phyloP scores from a whole-genome alignment of 2,888 invertebrate species.

The Latheticus oryzae region DNA sequence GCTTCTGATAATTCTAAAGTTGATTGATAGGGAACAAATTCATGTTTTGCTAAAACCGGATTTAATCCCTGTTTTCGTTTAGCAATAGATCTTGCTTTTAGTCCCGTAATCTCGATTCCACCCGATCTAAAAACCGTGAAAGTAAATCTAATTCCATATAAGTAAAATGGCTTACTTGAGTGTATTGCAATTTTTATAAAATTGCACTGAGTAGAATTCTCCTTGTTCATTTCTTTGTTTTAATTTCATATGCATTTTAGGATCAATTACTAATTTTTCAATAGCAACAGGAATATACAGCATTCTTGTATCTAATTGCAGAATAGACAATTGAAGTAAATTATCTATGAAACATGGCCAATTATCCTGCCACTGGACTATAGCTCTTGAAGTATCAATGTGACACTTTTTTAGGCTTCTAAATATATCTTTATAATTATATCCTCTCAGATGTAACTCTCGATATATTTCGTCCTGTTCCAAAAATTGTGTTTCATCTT shows the following conservation, averaged over 20 bases:
- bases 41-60: slow-evolving; percentile 82
- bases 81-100: slow-evolving; percentile 81
- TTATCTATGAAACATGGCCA: slow-evolving; percentile 92
- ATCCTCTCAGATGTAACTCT: slow-evolving; percentile 16
- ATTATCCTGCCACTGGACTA: slow-evolving; percentile 66
- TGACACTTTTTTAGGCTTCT: slow-evolving; percentile 49
- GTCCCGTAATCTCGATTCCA: slow-evolving; percentile 81
- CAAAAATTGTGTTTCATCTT: slow-evolving; percentile 5
- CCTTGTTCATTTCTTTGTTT: no score
- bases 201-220: no score
- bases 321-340: slow-evolving; percentile 81
- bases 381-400: slow-evolving; percentile 42
- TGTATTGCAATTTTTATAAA: slow-evolving; percentile 1
- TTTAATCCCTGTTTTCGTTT: slow-evolving; percentile 75
- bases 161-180: slow-evolving; percentile 14
- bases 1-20: slow-evolving; percentile 57
- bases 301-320: slow-evolving; percentile 68
- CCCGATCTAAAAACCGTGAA: slow-evolving; percentile 69
- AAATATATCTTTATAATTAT: slow-evolving; percentile 51
- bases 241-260: slow-evolving; percentile 61
- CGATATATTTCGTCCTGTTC: slow-evolving; percentile 6
- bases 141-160: not conserved
- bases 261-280: slow-evolving; percentile 66
- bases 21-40: slow-evolving; percentile 74
- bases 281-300: slow-evolving; percentile 76